These are phyloP conservation scores for Zosterops borbonicus DNA, from an alignment of 2,113 vertebrate species.

Conservation along the genomic window DNA sequence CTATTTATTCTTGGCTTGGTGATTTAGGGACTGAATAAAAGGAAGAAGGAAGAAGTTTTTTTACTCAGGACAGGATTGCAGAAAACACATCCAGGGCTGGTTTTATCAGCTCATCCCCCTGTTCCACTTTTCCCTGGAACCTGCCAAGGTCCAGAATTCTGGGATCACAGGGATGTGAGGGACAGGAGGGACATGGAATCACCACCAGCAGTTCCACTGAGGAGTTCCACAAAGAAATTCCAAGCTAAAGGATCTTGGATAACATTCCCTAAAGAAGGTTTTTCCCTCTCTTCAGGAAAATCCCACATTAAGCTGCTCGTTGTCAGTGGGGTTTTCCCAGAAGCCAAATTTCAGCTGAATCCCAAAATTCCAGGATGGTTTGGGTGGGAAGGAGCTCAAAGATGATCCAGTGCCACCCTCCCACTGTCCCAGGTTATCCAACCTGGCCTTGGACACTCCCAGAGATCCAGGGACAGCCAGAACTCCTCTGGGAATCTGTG, in stretches of 20 bases:
- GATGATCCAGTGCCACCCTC: neutral
- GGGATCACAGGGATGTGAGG: neutral
- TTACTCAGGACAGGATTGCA: neutral
- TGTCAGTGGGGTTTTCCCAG: neutral
- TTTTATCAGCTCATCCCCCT: neutral
- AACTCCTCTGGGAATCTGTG: neutral
- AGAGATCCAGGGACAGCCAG: neutral
- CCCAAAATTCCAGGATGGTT: neutral
- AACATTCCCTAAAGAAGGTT: neutral
- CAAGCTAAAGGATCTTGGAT: neutral
- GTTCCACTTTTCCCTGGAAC: neutral
- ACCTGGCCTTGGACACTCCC: neutral
- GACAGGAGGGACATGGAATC: neutral
- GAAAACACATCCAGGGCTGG: neutral
- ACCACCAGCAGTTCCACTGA: neutral
- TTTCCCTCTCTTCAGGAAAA: neutral
- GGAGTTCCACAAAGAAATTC: neutral
- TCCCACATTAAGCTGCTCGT: rapidly evolving
- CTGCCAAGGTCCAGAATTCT: neutral
- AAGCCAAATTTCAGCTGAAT: neutral
- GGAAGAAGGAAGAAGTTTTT: neutral
- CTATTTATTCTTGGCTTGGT: neutral
- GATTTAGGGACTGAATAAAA: neutral
- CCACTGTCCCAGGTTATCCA: neutral
- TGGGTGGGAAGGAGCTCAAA: neutral